Conservation (phyloP, 2,797 vertebrate species). For the Mus caroli region DNA sequence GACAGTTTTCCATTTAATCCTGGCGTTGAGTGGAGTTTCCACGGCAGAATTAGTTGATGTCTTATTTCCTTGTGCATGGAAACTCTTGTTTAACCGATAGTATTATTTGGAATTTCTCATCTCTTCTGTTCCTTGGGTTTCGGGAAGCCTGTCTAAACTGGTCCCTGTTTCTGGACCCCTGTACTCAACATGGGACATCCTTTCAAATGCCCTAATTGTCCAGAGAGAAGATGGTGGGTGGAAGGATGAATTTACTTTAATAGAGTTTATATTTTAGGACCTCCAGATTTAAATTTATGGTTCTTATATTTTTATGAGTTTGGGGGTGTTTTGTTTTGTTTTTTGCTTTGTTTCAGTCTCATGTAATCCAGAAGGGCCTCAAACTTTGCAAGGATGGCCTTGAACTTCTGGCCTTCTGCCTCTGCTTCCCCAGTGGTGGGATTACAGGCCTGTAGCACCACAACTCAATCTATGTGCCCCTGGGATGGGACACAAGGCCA, state of each 20-base stretch:
- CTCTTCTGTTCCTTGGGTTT: background rate
- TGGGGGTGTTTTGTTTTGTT: background rate
- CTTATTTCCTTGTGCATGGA: background rate
- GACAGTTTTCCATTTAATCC: conserved; percentile 14
- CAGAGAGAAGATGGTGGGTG: background rate
- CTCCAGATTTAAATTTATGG: background rate
- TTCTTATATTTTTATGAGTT: background rate
- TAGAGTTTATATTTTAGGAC: background rate
- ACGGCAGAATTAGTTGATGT: conserved; percentile 16
- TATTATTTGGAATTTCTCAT: conserved; percentile 23
- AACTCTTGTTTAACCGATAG: background rate
- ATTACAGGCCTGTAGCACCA: background rate
- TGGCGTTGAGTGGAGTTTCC: conserved; percentile 10
- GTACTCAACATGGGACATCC: background rate
- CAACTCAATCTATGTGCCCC: background rate
- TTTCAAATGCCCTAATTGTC: conserved; percentile 11
- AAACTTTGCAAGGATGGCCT: background rate
- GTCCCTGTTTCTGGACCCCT: background rate
- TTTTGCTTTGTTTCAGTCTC: background rate
- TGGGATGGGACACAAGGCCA: background rate
- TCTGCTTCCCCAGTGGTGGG: background rate
- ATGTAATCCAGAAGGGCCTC: background rate
- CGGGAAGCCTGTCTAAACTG: background rate
- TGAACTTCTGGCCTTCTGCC: background rate
- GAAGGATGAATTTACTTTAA: background rate